These are phyloP conservation scores for Genyomyrus donnyi DNA, from an alignment of 2,113 vertebrate species.

Conservation along the genomic window DNA sequence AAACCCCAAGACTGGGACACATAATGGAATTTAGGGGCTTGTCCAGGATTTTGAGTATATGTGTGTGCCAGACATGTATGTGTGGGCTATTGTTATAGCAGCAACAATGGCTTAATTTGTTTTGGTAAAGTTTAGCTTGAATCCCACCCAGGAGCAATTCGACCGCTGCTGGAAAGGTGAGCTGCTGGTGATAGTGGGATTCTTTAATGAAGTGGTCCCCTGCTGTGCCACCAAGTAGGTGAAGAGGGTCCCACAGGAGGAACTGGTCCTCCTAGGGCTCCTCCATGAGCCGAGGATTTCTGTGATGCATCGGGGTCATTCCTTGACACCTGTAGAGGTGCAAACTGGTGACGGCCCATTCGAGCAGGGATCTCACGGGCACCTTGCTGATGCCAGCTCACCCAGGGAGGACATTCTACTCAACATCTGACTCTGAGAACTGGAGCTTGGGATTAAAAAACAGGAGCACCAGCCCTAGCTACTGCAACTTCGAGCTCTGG, in stretches of 20 bases:
- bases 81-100: neutral
- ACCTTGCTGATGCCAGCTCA: neutral
- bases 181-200: neutral
- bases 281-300: neutral
- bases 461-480: neutral
- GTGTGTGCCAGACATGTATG: neutral
- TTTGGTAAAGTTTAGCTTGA: neutral
- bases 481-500: too few species aligned
- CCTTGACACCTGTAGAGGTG: neutral
- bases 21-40: too few species aligned
- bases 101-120: neutral
- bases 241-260: neutral
- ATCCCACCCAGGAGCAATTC: neutral
- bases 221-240: neutral
- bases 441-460: neutral
- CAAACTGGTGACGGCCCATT: neutral
- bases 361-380: neutral
- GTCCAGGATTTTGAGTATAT: too few species aligned
- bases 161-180: neutral
- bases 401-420: neutral
- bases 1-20: too few species aligned
- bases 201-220: neutral
- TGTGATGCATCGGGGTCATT: neutral
- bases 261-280: neutral
- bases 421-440: neutral